Conservation (phyloP, 2,113 vertebrate genomes). For the Calidris pygmaea region DNA sequence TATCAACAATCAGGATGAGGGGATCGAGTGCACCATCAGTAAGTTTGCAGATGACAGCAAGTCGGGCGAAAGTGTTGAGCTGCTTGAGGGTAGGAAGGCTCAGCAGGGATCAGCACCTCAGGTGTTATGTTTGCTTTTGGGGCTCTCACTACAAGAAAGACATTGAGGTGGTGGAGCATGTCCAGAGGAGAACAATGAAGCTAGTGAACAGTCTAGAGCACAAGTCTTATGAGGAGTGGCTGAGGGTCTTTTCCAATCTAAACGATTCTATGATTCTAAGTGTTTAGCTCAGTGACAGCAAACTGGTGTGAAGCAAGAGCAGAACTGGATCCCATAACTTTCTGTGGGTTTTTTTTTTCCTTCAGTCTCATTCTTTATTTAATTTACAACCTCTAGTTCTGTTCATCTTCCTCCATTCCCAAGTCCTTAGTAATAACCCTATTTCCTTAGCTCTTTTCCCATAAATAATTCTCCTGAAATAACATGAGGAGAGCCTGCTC, state of each 20-base stretch:
- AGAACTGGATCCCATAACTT: background rate
- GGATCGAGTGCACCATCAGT: background rate
- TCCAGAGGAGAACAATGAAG: background rate
- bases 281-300: background rate
- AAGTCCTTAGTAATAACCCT: slow-evolving; percentile 5
- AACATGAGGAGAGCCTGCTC: background rate
- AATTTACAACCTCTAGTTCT: slow-evolving; percentile 27
- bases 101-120: background rate
- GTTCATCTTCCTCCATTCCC: slow-evolving; percentile 25
- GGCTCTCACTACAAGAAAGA: background rate
- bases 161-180: background rate
- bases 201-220: background rate
- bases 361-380: background rate
- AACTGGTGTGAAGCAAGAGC: background rate
- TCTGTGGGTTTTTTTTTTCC: background rate
- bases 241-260: background rate
- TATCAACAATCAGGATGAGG: background rate
- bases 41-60: background rate
- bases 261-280: background rate
- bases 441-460: slow-evolving; percentile 10
- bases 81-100: background rate
- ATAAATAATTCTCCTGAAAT: slow-evolving; percentile 39
- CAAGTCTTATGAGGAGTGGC: background rate
- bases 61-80: background rate
- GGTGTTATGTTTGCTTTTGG: background rate